These are phyloP conservation scores for Parasteatoda lunata DNA, from an alignment of 2,888 invertebrate species.

Conservation along the genomic window DNA sequence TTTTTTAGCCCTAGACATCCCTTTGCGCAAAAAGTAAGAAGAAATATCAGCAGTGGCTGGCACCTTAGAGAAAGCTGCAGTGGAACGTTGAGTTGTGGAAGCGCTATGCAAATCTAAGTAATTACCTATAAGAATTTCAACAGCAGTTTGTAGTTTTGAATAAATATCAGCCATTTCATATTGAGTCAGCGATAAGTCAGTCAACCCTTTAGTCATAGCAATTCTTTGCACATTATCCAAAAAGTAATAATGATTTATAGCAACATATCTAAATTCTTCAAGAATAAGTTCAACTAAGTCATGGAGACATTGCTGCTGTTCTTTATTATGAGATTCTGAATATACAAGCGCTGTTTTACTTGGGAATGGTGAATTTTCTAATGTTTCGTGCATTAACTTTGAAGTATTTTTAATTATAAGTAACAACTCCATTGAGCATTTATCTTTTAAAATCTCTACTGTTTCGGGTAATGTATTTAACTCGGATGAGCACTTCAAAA, in stretches of 20 bases:
- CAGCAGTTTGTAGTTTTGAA: constrained; percentile 91
- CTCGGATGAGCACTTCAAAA: constrained; percentile 89
- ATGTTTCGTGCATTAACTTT: constrained; percentile 32
- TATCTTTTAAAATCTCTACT: constrained; percentile 87
- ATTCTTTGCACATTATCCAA: constrained; percentile 75
- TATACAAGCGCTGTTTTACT: neutral
- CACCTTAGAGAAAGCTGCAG: constrained; percentile 76
- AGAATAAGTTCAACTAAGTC: constrained; percentile 84
- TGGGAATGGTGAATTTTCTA: constrained; percentile 47
- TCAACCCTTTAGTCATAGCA: constrained; percentile 33
- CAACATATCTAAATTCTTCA: constrained; percentile 87
- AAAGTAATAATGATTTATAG: constrained; percentile 83
- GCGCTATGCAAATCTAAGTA: constrained; percentile 90
- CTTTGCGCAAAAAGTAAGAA: constrained; percentile 76
- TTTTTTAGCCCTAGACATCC: constrained; percentile 74
- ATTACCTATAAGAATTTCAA: constrained; percentile 88
- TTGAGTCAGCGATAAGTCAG: constrained; percentile 72
- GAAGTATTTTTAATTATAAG: constrained; percentile 87
- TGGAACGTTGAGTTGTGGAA: constrained; percentile 78
- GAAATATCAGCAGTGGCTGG: constrained; percentile 74
- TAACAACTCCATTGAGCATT: constrained; percentile 87
- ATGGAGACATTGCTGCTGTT: constrained; percentile 73
- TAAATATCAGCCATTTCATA: constrained; percentile 88
- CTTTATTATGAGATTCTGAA: constrained; percentile 4
- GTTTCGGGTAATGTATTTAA: constrained; percentile 89